These are phyloP conservation scores for Sclerurus mexicanus DNA, from an alignment of 2,113 vertebrate genomes.

Conservation along the genomic window DNA sequence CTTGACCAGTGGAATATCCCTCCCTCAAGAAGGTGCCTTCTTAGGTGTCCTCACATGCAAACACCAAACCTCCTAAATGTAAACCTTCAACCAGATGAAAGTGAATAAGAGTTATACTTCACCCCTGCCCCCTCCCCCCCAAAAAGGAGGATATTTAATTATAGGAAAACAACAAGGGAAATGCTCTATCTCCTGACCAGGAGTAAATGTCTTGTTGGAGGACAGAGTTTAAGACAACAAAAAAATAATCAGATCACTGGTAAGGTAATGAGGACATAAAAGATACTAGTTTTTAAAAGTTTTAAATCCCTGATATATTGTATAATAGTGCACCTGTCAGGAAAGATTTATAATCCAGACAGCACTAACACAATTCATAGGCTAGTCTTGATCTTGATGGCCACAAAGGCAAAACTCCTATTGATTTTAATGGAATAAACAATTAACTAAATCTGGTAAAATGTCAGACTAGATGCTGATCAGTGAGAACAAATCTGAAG, in stretches of 20 bases:
- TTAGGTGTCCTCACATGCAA: rapidly evolving
- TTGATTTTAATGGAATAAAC: background rate
- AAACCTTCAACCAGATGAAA: background rate
- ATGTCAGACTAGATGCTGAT: background rate
- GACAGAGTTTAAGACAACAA: background rate
- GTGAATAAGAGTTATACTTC: background rate
- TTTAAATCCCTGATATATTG: background rate
- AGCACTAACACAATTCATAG: background rate
- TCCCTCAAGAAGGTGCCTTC: background rate
- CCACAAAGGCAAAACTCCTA: background rate
- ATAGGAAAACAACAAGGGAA: background rate
- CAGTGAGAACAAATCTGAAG: background rate
- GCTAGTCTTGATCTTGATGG: background rate
- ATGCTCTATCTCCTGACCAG: background rate
- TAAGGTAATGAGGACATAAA: background rate
- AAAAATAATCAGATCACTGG: background rate
- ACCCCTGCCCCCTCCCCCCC: too few species aligned
- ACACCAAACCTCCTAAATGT: background rate
- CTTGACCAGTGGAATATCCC: background rate
- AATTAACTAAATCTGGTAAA: background rate
- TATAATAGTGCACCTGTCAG: background rate
- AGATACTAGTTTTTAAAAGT: background rate
- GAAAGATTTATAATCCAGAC: background rate
- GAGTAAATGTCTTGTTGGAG: background rate
- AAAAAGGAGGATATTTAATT: background rate